Conservation (phyloP, 1,140 invertebrate species). For the Nylanderia fulva region DNA sequence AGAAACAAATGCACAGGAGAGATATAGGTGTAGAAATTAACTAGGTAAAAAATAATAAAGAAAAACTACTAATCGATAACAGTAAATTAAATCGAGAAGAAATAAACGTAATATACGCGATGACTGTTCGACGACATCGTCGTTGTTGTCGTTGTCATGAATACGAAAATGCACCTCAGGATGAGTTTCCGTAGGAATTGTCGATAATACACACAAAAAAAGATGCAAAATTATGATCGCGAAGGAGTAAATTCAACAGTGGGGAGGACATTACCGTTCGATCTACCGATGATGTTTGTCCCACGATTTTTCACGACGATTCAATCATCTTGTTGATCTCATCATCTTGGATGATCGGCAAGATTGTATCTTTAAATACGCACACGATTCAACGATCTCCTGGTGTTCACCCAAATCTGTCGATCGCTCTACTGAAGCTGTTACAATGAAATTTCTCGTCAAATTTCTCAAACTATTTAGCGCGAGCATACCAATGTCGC, state of each 20-base stretch:
- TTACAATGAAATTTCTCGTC: not conserved
- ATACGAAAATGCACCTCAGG: conserved; percentile 18
- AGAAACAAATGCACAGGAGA: not conserved
- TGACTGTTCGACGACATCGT: conserved; percentile 14
- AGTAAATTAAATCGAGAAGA: conserved; percentile 34
- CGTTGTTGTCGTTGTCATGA: conserved; percentile 6
- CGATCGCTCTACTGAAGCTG: conserved; percentile 2
- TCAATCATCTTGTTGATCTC: conserved; percentile 25
- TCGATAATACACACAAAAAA: conserved; percentile 9
- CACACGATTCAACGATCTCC: conserved; percentile 21
- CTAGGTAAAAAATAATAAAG: conserved; percentile 5
- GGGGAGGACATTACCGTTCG: not conserved
- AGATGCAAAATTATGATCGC: conserved; percentile 35
- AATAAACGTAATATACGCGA: conserved; percentile 14
- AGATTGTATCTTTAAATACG: not conserved
- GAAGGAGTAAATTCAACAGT: conserved; percentile 27
- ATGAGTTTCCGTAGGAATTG: conserved; percentile 39
- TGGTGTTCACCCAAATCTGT: conserved; percentile 31
- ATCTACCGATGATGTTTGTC: not conserved
- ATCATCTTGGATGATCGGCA: conserved; percentile 1
- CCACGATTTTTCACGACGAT: not conserved
- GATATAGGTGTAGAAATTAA: not conserved
- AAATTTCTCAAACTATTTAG: conserved; percentile 12
- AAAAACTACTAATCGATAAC: conserved; percentile 28
- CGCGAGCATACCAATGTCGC: not conserved